These are phyloP conservation scores for Aldabrachelys gigantea DNA, from an alignment of 2,113 vertebrate genomes.

Conservation along the genomic window DNA sequence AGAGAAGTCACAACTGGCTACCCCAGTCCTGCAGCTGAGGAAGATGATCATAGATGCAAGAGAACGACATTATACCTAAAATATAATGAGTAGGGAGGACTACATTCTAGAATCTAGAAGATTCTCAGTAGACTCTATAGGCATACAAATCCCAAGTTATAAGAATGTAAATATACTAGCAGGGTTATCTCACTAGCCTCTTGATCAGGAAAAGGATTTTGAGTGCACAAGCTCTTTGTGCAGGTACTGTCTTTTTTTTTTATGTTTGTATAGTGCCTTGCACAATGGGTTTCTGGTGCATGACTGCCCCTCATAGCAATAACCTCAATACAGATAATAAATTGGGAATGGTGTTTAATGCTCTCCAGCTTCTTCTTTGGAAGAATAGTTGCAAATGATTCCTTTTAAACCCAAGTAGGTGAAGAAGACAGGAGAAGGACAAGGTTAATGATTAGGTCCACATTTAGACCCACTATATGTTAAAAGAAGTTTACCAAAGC, in stretches of 20 bases:
- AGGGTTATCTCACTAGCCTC: background rate
- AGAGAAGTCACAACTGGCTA: slow-evolving; percentile 23
- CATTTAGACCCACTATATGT: background rate
- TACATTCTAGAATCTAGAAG: background rate
- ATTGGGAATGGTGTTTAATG: background rate
- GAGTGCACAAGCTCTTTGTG: background rate
- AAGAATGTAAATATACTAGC: background rate
- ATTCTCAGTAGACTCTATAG: background rate
- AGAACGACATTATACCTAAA: background rate
- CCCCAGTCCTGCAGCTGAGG: background rate
- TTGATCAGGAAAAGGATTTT: slow-evolving; percentile 1
- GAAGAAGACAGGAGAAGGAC: background rate
- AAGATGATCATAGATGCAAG: background rate
- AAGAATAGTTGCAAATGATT: background rate
- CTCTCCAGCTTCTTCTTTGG: background rate
- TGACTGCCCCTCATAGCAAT: background rate
- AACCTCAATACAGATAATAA: background rate
- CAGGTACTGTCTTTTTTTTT: background rate
- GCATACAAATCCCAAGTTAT: background rate
- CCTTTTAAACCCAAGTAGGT: fast-evolving
- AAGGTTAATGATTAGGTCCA: background rate
- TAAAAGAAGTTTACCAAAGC: background rate
- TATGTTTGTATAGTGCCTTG: background rate
- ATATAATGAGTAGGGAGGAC: background rate
- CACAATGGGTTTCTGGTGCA: background rate